Base-by-base conservation (phyloP, 2,113 vertebrate species). In the Lonchura striata region DNA sequence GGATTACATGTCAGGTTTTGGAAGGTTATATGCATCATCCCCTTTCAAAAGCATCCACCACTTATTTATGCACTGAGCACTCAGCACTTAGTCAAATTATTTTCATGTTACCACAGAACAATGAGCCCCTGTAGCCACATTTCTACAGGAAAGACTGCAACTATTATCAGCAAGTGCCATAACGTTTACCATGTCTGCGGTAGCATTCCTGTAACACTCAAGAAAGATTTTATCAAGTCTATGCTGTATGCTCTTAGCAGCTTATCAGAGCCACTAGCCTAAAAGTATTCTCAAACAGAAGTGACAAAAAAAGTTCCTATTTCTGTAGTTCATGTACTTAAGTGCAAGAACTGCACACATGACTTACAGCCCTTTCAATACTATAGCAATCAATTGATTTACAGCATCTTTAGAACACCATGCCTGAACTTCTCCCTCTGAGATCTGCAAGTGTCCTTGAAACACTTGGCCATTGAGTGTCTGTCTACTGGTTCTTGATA, bases 321-420 rank as follows among this genome's bases (percentile, higher is more conserved):
- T 70, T 90, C 75, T 59, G 28, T 7, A 47, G 25, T 59, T 86
- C 33, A 59, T 21, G 4, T 7, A 47, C 39, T 42, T 57, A 66
- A 70, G 10, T 63, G 33, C 54, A 89, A 78, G 41, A 81, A 86
- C 25, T 30, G 22, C 53, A 84, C 19, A 68, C 60, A 33, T 6
- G 1, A 71, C n/a, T 56, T 78, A 22, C 0, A 74, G 42, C 6
- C 21, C 74, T 83, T 80, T 63, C 23, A 86, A 57, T 30, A 61
- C 13, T 30, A 27, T 0, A 71, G 56, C 37, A 33, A 44, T 37
- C 1, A 0, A 20, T 30, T 2, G 0, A 64, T 71, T 61, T 56
- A 65, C 28, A 22, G 10, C 28, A 79, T 22, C 44, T 74, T 90
- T 28, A 88, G 9, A 83, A 20, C 10, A 49, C 28, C 33, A 69